A percentile compares a stretch with the other conserved stretches of the same genome.
Evolutionary conservation across 2,888 invertebrate genomes (phyloP).

Genomic region (Lapara coniferarum): DNA sequence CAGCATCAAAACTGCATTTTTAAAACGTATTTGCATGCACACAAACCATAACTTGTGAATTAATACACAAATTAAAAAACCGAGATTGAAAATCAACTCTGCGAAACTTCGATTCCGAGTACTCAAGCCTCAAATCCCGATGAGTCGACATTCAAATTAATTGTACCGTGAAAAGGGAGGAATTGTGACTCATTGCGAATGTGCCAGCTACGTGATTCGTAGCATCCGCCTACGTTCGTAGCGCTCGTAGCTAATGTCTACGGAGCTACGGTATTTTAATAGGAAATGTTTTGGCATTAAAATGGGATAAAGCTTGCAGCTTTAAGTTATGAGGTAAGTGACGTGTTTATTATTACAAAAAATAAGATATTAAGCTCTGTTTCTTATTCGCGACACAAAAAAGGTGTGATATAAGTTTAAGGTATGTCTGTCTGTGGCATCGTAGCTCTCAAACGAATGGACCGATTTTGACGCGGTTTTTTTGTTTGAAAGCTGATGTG

Average conservation of each 20-base stretch:
- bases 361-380: too few species aligned
- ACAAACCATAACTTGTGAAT: not conserved
- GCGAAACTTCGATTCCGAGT: not conserved
- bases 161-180: slow-evolving; percentile 15
- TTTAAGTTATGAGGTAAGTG: not conserved
- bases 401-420: too few species aligned
- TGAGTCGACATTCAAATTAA: slow-evolving; percentile 20
- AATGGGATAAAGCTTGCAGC: not conserved
- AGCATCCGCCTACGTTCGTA: slow-evolving; percentile 20
- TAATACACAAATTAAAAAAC: too few species aligned
- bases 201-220: slow-evolving; percentile 19
- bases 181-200: slow-evolving; percentile 13
- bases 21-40: too few species aligned
- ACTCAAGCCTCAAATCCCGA: not conserved
- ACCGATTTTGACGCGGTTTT: too few species aligned
- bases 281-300: not conserved
- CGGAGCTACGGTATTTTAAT: slow-evolving; percentile 16
- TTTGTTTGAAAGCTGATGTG: too few species aligned
- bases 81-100: not conserved
- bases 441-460: too few species aligned
- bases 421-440: too few species aligned
- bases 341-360: not conserved
- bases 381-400: too few species aligned
- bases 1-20: too few species aligned
- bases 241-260: slow-evolving; percentile 1